Evolutionary conservation across 2,113 vertebrate species (phyloP), one percentile per base, ranked within the genome.

Genomic region (Cervus canadensis): DNA sequence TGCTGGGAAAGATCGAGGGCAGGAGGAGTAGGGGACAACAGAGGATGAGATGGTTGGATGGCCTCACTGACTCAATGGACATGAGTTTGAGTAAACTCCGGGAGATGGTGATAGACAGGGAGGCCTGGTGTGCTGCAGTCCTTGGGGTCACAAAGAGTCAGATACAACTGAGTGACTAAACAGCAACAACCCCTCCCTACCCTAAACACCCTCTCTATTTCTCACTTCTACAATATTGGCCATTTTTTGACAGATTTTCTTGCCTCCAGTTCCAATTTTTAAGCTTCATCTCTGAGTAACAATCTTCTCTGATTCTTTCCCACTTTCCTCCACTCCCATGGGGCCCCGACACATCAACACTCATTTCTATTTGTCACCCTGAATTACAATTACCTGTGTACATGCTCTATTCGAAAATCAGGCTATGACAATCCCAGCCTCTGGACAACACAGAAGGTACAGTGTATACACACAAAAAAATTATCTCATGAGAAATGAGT

Each of bases 61-160:
- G 67, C 36, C 23, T 40, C 67, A 40, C 19, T 1, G 0, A 25
- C 21, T 40, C 67, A 23, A 12, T 40, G 67, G 67, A 40, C 67
- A 6, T 40, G 67, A 71, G 2, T 40, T 40, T 71, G n/a, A 23
- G 2, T 10, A 23, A 40, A 6, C n/a, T 71, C n/a, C 0, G 1
- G 67, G 67, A 71, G n/a, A 1, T 71, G 19, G 10, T 40, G 67
- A 36, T 36, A n/a, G 67, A 23, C n/a, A 71, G n/a, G 11, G 10
- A 2, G 11, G n/a, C n/a, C 67, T 23, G n/a, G 19, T 1, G 0
- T 40, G 19, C 19, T 23, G 67, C 67, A 40, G n/a, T 12, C 67
- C n/a, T 9, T 23, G 1, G 67, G n/a, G 67, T 71, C 11, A 19
- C 67, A 74, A 23, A 74, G 19, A 40, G 19, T 74, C 2, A 1